phyloP scores from a whole-genome alignment of 2,888 invertebrate genomes.

The Rhagonycha fulva region DNA sequence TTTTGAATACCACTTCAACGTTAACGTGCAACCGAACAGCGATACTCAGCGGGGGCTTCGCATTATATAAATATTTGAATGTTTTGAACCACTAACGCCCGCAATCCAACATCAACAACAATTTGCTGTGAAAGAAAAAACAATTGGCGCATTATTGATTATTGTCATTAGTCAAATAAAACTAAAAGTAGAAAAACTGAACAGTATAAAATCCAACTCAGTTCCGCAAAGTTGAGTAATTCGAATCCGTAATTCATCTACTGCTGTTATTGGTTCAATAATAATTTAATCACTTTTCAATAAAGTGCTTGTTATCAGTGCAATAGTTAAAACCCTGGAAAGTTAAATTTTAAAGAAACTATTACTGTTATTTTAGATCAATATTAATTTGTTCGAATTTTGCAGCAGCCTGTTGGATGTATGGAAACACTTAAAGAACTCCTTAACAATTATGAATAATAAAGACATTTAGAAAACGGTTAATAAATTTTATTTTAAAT shows the following conservation, averaged over 20 bases:
- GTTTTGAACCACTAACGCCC: not conserved
- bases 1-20: not conserved
- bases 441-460: not conserved
- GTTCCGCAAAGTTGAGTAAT: too few species aligned
- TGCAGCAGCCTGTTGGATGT: not conserved
- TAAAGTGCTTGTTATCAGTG: not conserved
- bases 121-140: not conserved
- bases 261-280: too few species aligned
- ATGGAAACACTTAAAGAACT: not conserved
- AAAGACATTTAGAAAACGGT: not conserved
- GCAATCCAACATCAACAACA: not conserved
- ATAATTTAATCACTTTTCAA: not conserved
- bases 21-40: not conserved
- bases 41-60: not conserved
- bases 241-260: too few species aligned
- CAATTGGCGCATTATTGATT: too few species aligned
- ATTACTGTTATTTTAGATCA: too few species aligned
- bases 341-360: too few species aligned
- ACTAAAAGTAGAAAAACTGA: too few species aligned
- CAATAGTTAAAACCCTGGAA: too few species aligned
- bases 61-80: not conserved
- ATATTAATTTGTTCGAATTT: too few species aligned
- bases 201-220: too few species aligned
- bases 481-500: not conserved
- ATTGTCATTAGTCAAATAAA: too few species aligned